Evolutionary conservation across 2,113 vertebrate species (phyloP).

Genomic region (Cynopterus brachyotis): DNA sequence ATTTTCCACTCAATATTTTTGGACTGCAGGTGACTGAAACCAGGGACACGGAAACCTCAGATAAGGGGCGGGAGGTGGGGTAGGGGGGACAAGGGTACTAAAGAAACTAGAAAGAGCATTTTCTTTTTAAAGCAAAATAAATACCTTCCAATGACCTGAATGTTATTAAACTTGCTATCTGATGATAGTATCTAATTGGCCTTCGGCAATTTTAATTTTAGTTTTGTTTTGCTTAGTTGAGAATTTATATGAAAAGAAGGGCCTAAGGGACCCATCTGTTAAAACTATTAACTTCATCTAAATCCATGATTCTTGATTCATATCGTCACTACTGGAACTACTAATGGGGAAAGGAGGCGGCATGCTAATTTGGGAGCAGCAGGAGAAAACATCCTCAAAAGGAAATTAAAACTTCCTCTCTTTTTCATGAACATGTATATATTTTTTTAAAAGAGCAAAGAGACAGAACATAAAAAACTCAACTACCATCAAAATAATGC

Average conservation of each 20-base stretch:
- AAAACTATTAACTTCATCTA: background rate
- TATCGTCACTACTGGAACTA: background rate
- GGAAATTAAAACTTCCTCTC: background rate
- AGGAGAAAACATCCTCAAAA: background rate
- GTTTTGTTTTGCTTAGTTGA: background rate
- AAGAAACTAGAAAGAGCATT: background rate
- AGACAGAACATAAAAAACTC: background rate
- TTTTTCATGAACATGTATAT: background rate
- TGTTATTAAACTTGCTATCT: background rate
- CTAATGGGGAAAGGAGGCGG: background rate
- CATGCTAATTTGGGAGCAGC: background rate
- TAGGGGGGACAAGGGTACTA: background rate
- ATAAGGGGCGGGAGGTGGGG: no score
- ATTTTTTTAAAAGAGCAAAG: background rate
- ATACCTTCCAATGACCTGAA: background rate
- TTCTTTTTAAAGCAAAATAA: background rate
- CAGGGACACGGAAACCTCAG: no score
- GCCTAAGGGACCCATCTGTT: background rate
- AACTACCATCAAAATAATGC: background rate
- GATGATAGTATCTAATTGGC: background rate
- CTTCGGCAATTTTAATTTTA: background rate
- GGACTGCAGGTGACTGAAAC: background rate
- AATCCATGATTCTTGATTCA: background rate
- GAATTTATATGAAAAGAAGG: background rate
- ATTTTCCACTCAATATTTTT: background rate